Evolutionary conservation across 2,888 invertebrate genomes (phyloP).

Genomic region (Xestia rhomboidea): DNA sequence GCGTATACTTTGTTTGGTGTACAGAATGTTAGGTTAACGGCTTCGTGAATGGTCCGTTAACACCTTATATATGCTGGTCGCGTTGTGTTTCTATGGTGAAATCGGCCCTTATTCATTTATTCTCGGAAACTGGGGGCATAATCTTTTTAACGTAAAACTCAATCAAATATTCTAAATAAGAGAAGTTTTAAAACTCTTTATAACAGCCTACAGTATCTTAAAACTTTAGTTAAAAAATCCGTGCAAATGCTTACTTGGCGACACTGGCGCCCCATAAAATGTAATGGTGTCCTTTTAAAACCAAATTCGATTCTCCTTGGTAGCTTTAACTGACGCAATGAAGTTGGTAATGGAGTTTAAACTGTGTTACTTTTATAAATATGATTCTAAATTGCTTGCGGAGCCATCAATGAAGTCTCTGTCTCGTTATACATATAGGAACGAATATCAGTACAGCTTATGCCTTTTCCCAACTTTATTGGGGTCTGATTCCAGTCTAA

Average conservation of each 20-base stretch:
- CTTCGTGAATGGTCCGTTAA: neutral
- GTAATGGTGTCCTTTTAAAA: conserved; percentile 28
- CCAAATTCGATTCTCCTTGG: conserved; percentile 55
- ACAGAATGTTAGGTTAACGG: no score
- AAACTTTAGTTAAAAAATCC: conserved; percentile 27
- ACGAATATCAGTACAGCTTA: neutral
- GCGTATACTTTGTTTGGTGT: no score
- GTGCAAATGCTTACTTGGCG: conserved; percentile 17
- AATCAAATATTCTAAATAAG: conserved; percentile 25
- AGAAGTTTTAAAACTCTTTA: conserved; percentile 27
- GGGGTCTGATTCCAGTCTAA: neutral
- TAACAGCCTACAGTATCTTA: neutral
- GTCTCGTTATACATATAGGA: neutral
- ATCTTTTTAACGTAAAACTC: neutral
- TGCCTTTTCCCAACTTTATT: neutral
- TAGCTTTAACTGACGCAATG: conserved; percentile 36
- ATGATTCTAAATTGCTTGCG: conserved; percentile 7
- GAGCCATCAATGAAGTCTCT: conserved; percentile 6
- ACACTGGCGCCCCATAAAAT: conserved; percentile 36
- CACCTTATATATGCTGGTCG: neutral
- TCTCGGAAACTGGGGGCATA: neutral
- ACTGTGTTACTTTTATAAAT: conserved; percentile 47
- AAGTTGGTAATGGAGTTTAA: conserved; percentile 29
- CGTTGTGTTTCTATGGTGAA: neutral
- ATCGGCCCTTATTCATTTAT: neutral